Evolutionary conservation across 1,140 invertebrate genomes (phyloP), one percentile per base, ranked within the genome.

Genomic region (Sinella curviseta): DNA sequence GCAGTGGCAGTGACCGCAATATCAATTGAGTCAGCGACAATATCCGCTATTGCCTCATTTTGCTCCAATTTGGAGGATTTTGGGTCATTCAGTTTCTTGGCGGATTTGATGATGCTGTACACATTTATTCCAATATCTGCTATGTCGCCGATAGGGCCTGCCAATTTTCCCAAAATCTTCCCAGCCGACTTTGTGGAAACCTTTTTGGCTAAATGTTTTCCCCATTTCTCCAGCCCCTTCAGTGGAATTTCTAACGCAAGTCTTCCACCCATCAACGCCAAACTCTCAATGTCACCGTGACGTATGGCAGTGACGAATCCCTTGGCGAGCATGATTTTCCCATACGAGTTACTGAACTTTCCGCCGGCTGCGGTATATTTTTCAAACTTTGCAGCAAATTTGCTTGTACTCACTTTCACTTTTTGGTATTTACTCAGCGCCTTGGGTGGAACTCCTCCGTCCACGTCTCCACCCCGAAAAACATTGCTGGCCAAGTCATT

Each of bases 121-220:
- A 67, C 28, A 67, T 24, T 67, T 24, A 67, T n/a, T 24, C 60
- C 60, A 67, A 67, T 30, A 30, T 67, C 60, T n/a, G n/a, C n/a
- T 8, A 67, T 12, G 4, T 8, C 60, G 4, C 60, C 60, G n/a
- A 67, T 24, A 8, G 60, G 60, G 12, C 60, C 60, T 30, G n/a
- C 60, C 4, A 12, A 24, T 24, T 67, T 67, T 30, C 60, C 60
- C n/a, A n/a, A n/a, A n/a, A n/a, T n/a, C n/a, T n/a, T n/a, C n/a
- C 28, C 4, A 12, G 4, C 8, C 60, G 4, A 67, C 4, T 67
- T 67, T 67, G n/a, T n/a, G n/a, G n/a, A n/a, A n/a, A n/a, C n/a
- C n/a, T n/a, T 24, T 24, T 67, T 67, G 8, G 4, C 60, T 12
- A 67, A 8, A 24, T 24, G 60, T 4, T 30, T 67, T 4, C 4